A percentile compares a stretch with the other conserved stretches of the same genome.
phyloP scores from a whole-genome alignment of 1,140 invertebrate genomes.

The Leptinotarsa defecta region DNA sequence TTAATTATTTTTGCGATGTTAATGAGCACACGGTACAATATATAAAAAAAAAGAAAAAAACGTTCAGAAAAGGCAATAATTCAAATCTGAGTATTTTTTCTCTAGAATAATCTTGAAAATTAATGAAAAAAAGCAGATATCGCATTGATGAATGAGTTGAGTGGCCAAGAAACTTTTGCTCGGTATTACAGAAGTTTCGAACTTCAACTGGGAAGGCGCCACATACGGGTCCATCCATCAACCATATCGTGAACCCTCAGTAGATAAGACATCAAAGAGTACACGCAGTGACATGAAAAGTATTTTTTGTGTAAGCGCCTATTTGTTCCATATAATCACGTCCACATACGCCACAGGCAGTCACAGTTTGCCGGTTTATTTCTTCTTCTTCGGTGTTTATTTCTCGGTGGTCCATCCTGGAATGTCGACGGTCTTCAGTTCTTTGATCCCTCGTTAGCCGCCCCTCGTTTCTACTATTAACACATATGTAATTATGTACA shows the following conservation, averaged over 20 bases:
- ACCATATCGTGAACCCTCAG: constrained; percentile 3
- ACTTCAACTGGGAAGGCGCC: background rate
- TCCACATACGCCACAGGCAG: constrained; percentile 22
- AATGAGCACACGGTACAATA: too few relatives aligned
- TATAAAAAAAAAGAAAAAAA: too few relatives aligned
- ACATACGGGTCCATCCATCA: background rate
- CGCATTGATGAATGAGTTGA: too few relatives aligned
- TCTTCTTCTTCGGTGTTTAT: constrained; percentile 10
- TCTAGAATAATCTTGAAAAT: too few relatives aligned
- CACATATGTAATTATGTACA: constrained; percentile 28
- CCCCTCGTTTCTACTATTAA: constrained; percentile 26
- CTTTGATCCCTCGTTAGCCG: constrained; percentile 18
- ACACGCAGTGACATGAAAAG: constrained; percentile 6
- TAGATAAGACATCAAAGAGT: constrained; percentile 8
- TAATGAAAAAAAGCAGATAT: too few relatives aligned
- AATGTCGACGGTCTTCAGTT: constrained; percentile 19
- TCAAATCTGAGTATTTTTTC: too few relatives aligned
- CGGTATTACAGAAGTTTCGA: too few relatives aligned
- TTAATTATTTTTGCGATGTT: too few relatives aligned
- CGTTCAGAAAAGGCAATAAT: too few relatives aligned
- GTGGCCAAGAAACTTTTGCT: too few relatives aligned
- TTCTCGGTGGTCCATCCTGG: constrained; percentile 25
- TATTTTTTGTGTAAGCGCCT: constrained; percentile 7
- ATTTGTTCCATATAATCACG: constrained; percentile 17
- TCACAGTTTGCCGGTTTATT: constrained; percentile 2